Conservation (phyloP, 2,113 vertebrate species). For the Plecotus auritus region DNA sequence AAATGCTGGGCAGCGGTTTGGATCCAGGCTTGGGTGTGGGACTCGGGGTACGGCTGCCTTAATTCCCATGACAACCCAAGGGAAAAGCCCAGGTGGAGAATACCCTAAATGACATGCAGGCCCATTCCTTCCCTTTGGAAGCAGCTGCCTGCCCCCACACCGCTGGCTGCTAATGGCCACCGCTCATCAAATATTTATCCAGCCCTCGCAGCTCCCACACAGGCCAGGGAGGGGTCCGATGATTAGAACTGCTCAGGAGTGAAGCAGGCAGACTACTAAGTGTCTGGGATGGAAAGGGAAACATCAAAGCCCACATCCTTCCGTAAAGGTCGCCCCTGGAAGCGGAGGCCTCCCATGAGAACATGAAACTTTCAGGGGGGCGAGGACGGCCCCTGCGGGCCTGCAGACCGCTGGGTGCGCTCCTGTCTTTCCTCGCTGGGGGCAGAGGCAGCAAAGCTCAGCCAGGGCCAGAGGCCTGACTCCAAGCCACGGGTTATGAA, state of each 20-base stretch:
- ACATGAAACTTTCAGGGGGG: not conserved
- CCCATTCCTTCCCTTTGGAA: not conserved
- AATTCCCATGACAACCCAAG: conserved; percentile 40
- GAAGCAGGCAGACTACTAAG: conserved; percentile 62
- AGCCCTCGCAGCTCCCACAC: not conserved
- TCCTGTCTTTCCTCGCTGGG: not conserved
- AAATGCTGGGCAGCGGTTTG: not conserved
- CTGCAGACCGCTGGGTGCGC: not conserved
- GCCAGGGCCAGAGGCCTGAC: not conserved
- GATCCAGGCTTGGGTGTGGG: not conserved
- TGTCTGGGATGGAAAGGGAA: not conserved
- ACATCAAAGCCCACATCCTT: conserved; percentile 54
- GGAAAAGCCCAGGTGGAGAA: conserved; percentile 47
- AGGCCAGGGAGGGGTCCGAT: conserved; percentile 39
- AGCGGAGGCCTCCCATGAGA: conserved; percentile 10
- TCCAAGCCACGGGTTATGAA: not conserved
- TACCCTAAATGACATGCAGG: conserved; percentile 48
- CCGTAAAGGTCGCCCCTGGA: conserved; percentile 45
- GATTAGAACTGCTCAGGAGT: conserved; percentile 61
- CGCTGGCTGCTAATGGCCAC: conserved; percentile 1
- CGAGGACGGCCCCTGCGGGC: not conserved
- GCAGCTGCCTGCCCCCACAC: not conserved
- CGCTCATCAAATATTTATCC: conserved; percentile 77
- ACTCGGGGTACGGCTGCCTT: not conserved
- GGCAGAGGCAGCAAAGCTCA: not conserved